Conservation (phyloP, 92 coral and sea anemone genomes). For the Porites divaricata region DNA sequence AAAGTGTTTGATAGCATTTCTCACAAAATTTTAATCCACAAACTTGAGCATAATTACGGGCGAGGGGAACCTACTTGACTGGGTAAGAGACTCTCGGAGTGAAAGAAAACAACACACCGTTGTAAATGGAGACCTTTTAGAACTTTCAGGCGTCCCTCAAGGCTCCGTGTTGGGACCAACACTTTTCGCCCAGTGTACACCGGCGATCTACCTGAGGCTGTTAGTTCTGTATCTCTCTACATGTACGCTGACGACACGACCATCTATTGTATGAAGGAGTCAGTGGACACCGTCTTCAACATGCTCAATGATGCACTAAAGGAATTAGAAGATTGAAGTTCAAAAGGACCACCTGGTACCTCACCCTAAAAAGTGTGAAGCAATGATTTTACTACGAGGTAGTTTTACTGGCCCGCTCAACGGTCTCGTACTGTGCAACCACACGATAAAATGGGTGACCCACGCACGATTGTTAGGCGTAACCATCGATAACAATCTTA, state of each 20-base stretch:
- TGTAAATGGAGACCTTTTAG: not conserved
- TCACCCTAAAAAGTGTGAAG: constrained; percentile 12
- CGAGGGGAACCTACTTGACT: constrained; percentile 42
- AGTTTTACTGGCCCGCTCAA: constrained; percentile 29
- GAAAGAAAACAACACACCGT: constrained; percentile 27
- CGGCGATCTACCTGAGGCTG: constrained; percentile 37
- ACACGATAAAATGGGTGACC: too few relatives aligned
- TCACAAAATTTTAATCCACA: constrained; percentile 38
- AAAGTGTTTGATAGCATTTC: constrained; percentile 59
- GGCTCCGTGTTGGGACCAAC: constrained; percentile 7
- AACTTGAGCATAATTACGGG: constrained; percentile 42
- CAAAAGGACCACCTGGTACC: not conserved
- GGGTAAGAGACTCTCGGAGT: constrained; percentile 35
- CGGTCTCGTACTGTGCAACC: not conserved
- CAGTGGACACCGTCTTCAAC: constrained; percentile 24
- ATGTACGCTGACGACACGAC: constrained; percentile 46
- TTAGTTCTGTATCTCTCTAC: not conserved
- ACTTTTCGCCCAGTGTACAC: constrained; percentile 53
- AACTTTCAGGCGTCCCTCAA: not conserved
- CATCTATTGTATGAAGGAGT: constrained; percentile 15
- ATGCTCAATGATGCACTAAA: constrained; percentile 15
- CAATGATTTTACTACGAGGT: not conserved
- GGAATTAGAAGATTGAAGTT: constrained; percentile 5
- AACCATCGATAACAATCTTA: too few relatives aligned
- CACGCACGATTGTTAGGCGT: too few relatives aligned